These are phyloP conservation scores for Schlechtendalia chinensis DNA, from an alignment of 1,140 invertebrate genomes.

Conservation along the genomic window DNA sequence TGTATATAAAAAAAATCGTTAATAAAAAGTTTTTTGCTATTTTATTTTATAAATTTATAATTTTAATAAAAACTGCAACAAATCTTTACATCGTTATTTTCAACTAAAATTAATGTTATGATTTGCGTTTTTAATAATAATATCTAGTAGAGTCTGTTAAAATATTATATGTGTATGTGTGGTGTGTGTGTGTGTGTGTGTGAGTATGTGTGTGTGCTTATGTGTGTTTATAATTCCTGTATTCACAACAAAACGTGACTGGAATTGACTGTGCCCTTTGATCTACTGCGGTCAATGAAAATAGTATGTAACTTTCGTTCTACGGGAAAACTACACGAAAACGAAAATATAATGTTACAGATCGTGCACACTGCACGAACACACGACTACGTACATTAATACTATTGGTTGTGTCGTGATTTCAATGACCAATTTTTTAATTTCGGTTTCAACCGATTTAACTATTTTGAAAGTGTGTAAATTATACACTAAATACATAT, in stretches of 20 bases:
- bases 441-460: conserved; percentile 2
- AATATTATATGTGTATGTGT: no score
- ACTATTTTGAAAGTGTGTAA: conserved; percentile 13
- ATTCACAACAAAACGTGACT: conserved; percentile 26
- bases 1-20: background rate
- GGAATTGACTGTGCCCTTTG: conserved; percentile 11
- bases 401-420: conserved; percentile 28
- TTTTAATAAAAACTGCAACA: background rate
- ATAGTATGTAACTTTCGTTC: conserved; percentile 34
- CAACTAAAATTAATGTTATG: background rate
- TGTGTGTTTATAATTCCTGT: background rate
- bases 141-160: no score
- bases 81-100: background rate
- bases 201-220: no score
- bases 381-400: background rate
- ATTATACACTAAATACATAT: background rate
- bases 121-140: background rate
- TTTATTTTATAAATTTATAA: conserved; percentile 1
- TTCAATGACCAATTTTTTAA: conserved; percentile 7
- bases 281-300: conserved; percentile 25
- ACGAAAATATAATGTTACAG: conserved; percentile 24
- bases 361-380: conserved; percentile 24
- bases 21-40: background rate
- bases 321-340: conserved; percentile 26
- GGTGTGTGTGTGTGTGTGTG: no score